Base-by-base conservation (phyloP, 2,888 invertebrate species). In the Kryphioiulus occultus region DNA sequence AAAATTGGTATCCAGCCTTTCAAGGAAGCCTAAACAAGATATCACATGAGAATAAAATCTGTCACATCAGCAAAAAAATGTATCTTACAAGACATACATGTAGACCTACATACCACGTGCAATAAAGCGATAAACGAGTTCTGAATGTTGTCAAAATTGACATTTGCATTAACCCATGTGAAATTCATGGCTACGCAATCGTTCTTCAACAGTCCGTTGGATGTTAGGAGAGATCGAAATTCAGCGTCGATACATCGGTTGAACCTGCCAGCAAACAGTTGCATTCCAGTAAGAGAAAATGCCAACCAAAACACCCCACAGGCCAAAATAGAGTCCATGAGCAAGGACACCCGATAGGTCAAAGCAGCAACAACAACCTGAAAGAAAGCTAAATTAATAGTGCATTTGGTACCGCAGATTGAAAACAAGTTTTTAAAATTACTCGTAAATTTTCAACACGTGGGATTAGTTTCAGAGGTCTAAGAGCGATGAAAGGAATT, bases 331-430 rank as follows among this genome's bases (percentile, higher is more conserved):
- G 86, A 39, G 47, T 86, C 53, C 47, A 86, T 22, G 26, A 86
- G 32, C 32, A 47, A 86, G 7, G 86, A 47, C 26, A 47, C 12
- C 26, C 47, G n/a, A 47, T 47, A 86, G 17, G 44, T 19, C 19
- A 86, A 10, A 44, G 86, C 86, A 12, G 44, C 86, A 30, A 86
- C 47, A 7, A 86, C 86, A 86, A 86, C 86, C 86, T 86, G 26
- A 22, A 84, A 84, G n/a, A n/a, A n/a, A n/a, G n/a, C n/a, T n/a
- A n/a, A n/a, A n/a, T n/a, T n/a, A n/a, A n/a, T n/a, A n/a, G 39
- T 39, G 5, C 39, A 3, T 3, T 3, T 5, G 9, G 39, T 39
- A 9, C 39, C 39, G 39, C 9, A n/a, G n/a, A n/a, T n/a, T n/a
- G n/a, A n/a, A n/a, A n/a, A n/a, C n/a, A n/a, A n/a, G n/a, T n/a